A percentile compares a stretch with the other conserved stretches of the same genome.
phyloP scores from a whole-genome alignment of 1,140 invertebrate species.

The Spodoptera litura region DNA sequence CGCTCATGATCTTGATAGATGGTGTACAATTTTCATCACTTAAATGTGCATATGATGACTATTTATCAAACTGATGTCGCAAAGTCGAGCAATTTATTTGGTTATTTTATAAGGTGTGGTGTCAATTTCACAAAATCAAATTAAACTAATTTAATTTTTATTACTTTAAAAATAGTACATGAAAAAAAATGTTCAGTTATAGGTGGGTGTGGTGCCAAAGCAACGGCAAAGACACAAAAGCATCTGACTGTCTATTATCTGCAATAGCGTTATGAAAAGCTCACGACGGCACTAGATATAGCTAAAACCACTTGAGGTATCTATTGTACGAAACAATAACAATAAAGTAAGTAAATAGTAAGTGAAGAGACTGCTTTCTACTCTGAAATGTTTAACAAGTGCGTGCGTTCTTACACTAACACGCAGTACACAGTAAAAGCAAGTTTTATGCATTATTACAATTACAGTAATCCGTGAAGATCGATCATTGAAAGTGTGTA shows the following conservation, averaged over 20 bases:
- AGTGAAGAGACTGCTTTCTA: slow-evolving; percentile 69
- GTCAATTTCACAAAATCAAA: too few species aligned
- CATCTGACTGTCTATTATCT: slow-evolving; percentile 45
- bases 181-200: not conserved
- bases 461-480: slow-evolving; percentile 73
- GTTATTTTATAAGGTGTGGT: not conserved
- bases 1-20: slow-evolving; percentile 25
- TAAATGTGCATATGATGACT: not conserved
- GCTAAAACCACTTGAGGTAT: slow-evolving; percentile 53
- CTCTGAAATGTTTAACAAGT: slow-evolving; percentile 58
- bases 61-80: slow-evolving; percentile 23
- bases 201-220: not conserved
- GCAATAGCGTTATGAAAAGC: slow-evolving; percentile 46
- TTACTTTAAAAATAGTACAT: too few species aligned
- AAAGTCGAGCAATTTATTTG: slow-evolving; percentile 2
- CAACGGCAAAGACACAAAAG: slow-evolving; percentile 16
- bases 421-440: slow-evolving; percentile 63
- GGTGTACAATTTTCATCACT: slow-evolving; percentile 11
- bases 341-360: slow-evolving; percentile 62
- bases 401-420: slow-evolving; percentile 40
- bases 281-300: slow-evolving; percentile 37
- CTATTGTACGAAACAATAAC: slow-evolving; percentile 64
- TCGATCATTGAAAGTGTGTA: slow-evolving; percentile 62
- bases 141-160: too few species aligned
- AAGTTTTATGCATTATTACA: slow-evolving; percentile 76